Base-by-base conservation (phyloP, 2,113 vertebrate species). In the Lagopus muta region DNA sequence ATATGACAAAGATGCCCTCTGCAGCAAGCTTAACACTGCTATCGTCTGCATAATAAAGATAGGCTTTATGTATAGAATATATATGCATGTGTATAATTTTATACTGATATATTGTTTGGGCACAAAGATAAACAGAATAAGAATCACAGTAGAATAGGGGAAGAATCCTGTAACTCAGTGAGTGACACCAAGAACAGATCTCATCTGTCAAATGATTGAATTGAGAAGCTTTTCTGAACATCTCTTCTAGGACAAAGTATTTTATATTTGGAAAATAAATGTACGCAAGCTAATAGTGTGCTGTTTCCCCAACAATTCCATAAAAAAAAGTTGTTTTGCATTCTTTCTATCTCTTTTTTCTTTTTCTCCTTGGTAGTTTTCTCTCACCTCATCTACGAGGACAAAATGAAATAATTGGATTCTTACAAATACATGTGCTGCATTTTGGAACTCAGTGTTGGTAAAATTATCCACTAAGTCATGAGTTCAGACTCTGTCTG, bases 31-130 rank as follows among this genome's bases (percentile, higher is more conserved):
- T 92, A 90, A 74, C 76, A 52, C 36, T 83, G 57, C 36, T 91
- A 71, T 88, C 86, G 94, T 95, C 96, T 96, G 95, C 95, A 94
- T 96, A 96, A 94, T 94, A 96, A 94, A 96, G 94, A 94, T 86
- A 93, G 87, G 16, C 57, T 58, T 45, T 40, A 94, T 84, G 78
- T 90, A 76, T 58, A 58, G 88, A 93, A 89, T 94, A 84, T 82
- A 85, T 89, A 93, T 65, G 82, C 65, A 69, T 67, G 78, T 21
- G 1, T 76, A 94, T 88, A 96, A 92, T 95, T 97, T 95, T 94
- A 78, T 76, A 89, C 66, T 47, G 81, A 88, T 94, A 32, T 43
- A 82, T 38, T 22, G 36, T 88, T 73, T 75, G 64, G 30, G 27
- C 61, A 92, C 72, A 92, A 82, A 93, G 95, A 94, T 96, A 97